Conservation (phyloP, 2,113 vertebrate species). For the Cettia cetti region DNA sequence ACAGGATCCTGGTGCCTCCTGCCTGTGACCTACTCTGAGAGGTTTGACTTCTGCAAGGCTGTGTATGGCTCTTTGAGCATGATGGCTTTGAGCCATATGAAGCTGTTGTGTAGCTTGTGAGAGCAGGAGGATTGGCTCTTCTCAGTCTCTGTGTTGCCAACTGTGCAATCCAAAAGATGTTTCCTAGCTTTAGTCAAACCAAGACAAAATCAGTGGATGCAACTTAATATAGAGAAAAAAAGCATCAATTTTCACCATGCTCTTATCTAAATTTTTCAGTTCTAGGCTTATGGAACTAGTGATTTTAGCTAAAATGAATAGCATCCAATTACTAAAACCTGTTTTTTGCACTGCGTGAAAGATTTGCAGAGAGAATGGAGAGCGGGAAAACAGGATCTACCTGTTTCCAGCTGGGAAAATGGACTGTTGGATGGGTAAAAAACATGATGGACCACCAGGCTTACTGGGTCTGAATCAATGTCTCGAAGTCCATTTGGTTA, state of each 20-base stretch:
- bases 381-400: not conserved
- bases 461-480: not conserved
- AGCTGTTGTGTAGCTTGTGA: not conserved
- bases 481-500: not conserved
- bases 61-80: not conserved
- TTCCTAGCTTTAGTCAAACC: not conserved
- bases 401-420: not conserved
- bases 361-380: not conserved
- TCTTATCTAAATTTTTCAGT: not conserved
- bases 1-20: not conserved
- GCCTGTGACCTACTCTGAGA: not conserved
- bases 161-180: not conserved
- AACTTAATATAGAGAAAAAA: not conserved
- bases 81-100: slow-evolving; percentile 7
- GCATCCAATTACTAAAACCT: not conserved
- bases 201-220: not conserved
- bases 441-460: not conserved
- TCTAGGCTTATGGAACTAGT: not conserved
- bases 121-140: not conserved
- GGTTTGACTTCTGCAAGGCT: not conserved
- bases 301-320: not conserved
- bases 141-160: not conserved
- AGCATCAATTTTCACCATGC: not conserved
- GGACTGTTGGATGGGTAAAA: not conserved
- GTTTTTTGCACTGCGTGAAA: not conserved